These are phyloP conservation scores for Nomada ferruginata DNA, from an alignment of 2,888 invertebrate genomes.

Conservation along the genomic window DNA sequence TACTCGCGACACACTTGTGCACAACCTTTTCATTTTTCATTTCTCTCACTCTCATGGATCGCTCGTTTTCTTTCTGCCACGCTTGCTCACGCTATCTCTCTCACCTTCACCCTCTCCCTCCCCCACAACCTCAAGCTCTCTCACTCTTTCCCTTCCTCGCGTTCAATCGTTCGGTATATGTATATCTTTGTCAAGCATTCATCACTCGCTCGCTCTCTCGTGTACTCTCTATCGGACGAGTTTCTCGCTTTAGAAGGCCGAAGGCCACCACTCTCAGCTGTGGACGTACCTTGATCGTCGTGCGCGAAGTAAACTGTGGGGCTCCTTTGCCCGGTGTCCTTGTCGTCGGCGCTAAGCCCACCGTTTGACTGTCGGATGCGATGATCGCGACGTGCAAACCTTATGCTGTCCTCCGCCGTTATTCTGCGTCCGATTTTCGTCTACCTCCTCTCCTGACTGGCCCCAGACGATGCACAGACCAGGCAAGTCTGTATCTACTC, in stretches of 20 bases:
- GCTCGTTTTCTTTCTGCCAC: constrained; percentile 47
- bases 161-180: neutral
- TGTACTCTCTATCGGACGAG: constrained; percentile 54
- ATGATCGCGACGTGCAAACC: constrained; percentile 52
- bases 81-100: constrained; percentile 25
- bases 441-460: neutral
- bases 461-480: constrained; percentile 5
- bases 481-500: constrained; percentile 8
- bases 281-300: constrained; percentile 79
- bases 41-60: constrained; percentile 35
- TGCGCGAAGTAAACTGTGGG: constrained; percentile 76
- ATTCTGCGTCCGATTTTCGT: constrained; percentile 25
- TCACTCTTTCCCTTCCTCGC: constrained; percentile 29
- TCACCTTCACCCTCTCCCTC: constrained; percentile 25
- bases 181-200: neutral
- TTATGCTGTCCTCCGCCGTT: constrained; percentile 23
- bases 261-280: constrained; percentile 71
- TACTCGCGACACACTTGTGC: constrained; percentile 6
- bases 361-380: constrained; percentile 65
- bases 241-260: constrained; percentile 66
- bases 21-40: neutral
- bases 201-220: constrained; percentile 11
- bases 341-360: constrained; percentile 72
- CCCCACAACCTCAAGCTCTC: neutral
- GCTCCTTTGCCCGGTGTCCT: constrained; percentile 75